Evolutionary conservation across 2,113 vertebrate species (phyloP), one percentile per base, ranked within the genome.

Genomic region (Mionectes macconnelli): DNA sequence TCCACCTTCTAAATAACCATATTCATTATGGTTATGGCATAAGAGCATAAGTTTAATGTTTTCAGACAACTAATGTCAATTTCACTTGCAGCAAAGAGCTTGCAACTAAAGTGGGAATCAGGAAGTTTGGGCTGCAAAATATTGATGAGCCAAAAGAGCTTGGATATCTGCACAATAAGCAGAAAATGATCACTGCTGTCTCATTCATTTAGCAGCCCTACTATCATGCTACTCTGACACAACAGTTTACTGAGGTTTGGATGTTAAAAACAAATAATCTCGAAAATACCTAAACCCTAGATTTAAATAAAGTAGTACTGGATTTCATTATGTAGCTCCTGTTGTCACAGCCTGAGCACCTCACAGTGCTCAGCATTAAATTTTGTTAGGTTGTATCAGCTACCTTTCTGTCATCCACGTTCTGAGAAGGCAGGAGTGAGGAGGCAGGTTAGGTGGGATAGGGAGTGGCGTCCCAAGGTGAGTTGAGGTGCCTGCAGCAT

Each of bases 251-350:
- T 64, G 45, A 87, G 20, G 24, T 62, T 14, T 66, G 13, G 12
- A 42, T 63, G 23, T 25, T 63, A 47, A 68, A 44, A 42, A 57
- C 14, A n/a, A 5, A 5, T 3, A 5, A 1, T 2, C 24, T 45
- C 0, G 0, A 59, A 55, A 67, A 37, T 9, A 4, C 6, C 7
- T 14, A 66, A 30, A 1, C 3, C 14, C 40, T 56, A 7, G 60
- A 6, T 49, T 73, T n/a, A 37, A 49, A 31, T 35, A 14, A 62
- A 47, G 13, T 19, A 45, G 12, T 60, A n/a, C 22, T 20, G 8
- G 12, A 44, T 16, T 30, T 64, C 6, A 27, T 73, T 44, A 22
- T 6, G 3, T 18, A 47, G 24, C 4, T 52, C 20, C 19, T 49
- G 8, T 47, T 68, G 20, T 2, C 0, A 4, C 20, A 28, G 52